Evolutionary conservation across 1,140 invertebrate genomes (phyloP).

Genomic region (Maconellicoccus hirsutus): DNA sequence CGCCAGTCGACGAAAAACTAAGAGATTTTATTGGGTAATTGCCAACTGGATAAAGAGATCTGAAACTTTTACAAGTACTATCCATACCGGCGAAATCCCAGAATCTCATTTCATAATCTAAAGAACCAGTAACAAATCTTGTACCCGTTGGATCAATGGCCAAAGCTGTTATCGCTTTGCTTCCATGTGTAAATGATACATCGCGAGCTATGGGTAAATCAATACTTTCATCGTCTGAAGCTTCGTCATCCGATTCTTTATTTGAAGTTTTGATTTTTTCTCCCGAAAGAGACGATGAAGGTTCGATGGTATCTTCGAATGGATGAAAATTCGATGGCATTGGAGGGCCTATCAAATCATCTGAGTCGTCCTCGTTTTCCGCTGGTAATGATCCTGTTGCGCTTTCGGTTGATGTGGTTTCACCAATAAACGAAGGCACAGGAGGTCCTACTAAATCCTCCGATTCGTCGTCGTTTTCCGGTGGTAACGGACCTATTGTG

Average conservation of each 20-base stretch:
- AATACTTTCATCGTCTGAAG: constrained; percentile 42
- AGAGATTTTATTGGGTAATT: constrained; percentile 85
- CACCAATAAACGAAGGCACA: neutral
- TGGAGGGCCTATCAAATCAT: constrained; percentile 24
- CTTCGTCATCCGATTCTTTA: neutral
- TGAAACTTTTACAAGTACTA: constrained; percentile 72
- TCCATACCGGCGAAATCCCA: constrained; percentile 99
- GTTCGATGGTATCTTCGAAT: too few species aligned
- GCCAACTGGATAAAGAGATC: constrained; percentile 86
- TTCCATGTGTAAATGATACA: constrained; percentile 72
- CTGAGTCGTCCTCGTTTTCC: neutral
- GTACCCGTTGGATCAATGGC: constrained; percentile 86
- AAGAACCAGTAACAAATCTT: constrained; percentile 78
- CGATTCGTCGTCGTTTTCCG: constrained; percentile 23
- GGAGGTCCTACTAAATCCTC: constrained; percentile 25
- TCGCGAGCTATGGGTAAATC: constrained; percentile 70
- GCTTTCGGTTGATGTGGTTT: neutral
- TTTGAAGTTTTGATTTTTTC: neutral
- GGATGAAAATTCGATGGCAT: too few species aligned
- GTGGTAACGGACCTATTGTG: constrained; percentile 14
- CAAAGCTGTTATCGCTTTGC: constrained; percentile 73
- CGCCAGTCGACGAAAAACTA: constrained; percentile 87
- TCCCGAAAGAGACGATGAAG: neutral
- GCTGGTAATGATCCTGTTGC: neutral
- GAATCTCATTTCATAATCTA: constrained; percentile 91